These are phyloP conservation scores for Temnopleurus reevesii DNA, from an alignment of 53 echinoderm and acorn worm genomes.

Conservation along the genomic window DNA sequence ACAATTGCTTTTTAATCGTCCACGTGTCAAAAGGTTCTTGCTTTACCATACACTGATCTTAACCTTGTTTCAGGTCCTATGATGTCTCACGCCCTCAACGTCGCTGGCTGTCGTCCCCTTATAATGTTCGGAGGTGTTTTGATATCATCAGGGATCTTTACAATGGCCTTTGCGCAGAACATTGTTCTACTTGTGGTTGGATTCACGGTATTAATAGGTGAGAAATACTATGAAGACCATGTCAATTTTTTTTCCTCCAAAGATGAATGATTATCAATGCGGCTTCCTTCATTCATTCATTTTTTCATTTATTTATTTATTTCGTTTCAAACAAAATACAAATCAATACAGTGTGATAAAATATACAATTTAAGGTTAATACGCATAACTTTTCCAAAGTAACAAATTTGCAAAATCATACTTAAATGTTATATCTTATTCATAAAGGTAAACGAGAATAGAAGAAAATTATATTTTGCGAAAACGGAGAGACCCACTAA, in stretches of 20 bases:
- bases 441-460: no score
- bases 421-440: no score
- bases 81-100: neutral
- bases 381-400: no score
- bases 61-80: neutral
- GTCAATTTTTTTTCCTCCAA: neutral
- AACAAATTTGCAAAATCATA: no score
- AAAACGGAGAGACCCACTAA: no score
- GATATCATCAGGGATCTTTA: neutral
- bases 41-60: no score
- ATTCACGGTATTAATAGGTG: neutral
- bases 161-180: neutral
- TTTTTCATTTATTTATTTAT: no score
- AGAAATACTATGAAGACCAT: neutral
- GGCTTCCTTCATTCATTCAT: neutral
- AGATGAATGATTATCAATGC: neutral
- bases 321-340: neutral
- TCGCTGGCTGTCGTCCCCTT: neutral
- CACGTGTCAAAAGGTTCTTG: no score
- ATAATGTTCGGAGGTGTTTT: neutral
- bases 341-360: neutral
- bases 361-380: no score
- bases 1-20: no score
- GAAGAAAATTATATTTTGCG: no score
- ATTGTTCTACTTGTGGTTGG: neutral